Percentiles rank a stretch among this genome's conserved stretches.
Conservation (phyloP, 2,888 invertebrate genomes). For the Pandemis heparana region DNA sequence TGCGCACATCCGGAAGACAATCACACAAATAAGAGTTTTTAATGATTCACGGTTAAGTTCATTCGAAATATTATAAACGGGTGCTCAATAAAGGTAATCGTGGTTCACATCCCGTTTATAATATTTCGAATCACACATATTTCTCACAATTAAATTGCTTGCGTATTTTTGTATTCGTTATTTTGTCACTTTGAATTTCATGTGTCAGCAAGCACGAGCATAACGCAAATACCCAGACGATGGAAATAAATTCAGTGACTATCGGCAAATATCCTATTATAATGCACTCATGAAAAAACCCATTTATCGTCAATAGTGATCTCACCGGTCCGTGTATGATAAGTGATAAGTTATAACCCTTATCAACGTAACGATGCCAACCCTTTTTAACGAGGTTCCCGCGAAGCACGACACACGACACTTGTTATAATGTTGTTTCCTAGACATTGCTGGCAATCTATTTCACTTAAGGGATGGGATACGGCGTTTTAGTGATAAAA, state of each 20-base stretch:
- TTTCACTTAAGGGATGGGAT: background rate
- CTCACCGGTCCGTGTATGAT: slow-evolving; percentile 7
- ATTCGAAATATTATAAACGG: too few relatives aligned
- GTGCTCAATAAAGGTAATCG: too few relatives aligned
- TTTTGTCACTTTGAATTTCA: too few relatives aligned
- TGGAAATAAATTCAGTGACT: background rate
- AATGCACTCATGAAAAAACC: background rate
- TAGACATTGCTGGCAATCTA: background rate
- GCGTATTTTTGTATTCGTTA: too few relatives aligned
- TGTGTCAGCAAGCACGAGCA: too few relatives aligned
- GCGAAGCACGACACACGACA: slow-evolving; percentile 19
- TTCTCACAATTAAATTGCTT: too few relatives aligned
- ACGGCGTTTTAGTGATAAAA: background rate
- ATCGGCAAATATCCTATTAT: background rate
- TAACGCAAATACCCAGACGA: too few relatives aligned
- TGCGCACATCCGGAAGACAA: too few relatives aligned
- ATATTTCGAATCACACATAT: too few relatives aligned
- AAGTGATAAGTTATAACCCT: slow-evolving; percentile 15
- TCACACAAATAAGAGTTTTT: too few relatives aligned
- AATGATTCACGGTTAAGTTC: too few relatives aligned
- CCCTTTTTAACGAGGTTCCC: slow-evolving; percentile 21
- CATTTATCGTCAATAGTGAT: slow-evolving; percentile 7
- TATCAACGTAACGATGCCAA: slow-evolving; percentile 8
- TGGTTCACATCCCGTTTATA: too few relatives aligned
- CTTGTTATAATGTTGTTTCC: slow-evolving; percentile 36